A percentile compares a stretch with the other conserved stretches of the same genome.
These are phyloP conservation scores for Chelon auratus DNA, from an alignment of 2,797 vertebrate species.

Conservation along the genomic window DNA sequence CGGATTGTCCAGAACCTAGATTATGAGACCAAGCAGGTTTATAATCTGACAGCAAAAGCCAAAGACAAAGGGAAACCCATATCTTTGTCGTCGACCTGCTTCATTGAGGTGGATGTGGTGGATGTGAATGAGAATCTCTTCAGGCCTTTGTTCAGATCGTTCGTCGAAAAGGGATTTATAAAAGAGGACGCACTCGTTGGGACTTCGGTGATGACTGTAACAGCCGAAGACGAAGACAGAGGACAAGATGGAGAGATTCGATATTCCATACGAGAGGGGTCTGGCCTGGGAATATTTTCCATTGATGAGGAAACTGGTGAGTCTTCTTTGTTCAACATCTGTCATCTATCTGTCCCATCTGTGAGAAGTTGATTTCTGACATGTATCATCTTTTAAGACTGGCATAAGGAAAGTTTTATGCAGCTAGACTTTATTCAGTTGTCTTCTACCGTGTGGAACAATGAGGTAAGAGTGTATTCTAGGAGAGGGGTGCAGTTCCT, in stretches of 20 bases:
- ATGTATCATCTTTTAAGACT: conserved; percentile 17
- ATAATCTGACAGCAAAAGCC: conserved; percentile 93
- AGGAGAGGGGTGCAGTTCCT: conserved; percentile 55
- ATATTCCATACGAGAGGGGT: conserved; percentile 96
- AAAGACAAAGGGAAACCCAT: conserved; percentile 96
- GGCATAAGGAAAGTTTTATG: conserved; percentile 26
- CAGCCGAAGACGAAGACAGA: conserved; percentile 92
- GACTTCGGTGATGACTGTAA: conserved; percentile 91
- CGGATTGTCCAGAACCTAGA: conserved; percentile 92
- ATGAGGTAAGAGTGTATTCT: conserved; percentile 49
- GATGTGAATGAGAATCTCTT: conserved; percentile 98
- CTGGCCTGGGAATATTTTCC: conserved; percentile 94
- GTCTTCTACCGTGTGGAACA: conserved; percentile 40
- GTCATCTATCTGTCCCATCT: conserved; percentile 33
- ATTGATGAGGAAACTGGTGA: conserved; percentile 97
- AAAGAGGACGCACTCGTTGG: conserved; percentile 92
- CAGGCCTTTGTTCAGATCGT: conserved; percentile 89
- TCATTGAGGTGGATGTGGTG: conserved; percentile 93
- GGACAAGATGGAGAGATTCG: conserved; percentile 93
- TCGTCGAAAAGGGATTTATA: conserved; percentile 93
- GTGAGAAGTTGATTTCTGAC: conserved; percentile 41
- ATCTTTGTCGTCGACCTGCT: conserved; percentile 93
- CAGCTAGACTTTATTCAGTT: conserved; percentile 32
- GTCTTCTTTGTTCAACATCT: conserved; percentile 41
- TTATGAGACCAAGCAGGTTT: conserved; percentile 94